Conservation (phyloP, 1,140 invertebrate genomes). For the Arion vulgaris region DNA sequence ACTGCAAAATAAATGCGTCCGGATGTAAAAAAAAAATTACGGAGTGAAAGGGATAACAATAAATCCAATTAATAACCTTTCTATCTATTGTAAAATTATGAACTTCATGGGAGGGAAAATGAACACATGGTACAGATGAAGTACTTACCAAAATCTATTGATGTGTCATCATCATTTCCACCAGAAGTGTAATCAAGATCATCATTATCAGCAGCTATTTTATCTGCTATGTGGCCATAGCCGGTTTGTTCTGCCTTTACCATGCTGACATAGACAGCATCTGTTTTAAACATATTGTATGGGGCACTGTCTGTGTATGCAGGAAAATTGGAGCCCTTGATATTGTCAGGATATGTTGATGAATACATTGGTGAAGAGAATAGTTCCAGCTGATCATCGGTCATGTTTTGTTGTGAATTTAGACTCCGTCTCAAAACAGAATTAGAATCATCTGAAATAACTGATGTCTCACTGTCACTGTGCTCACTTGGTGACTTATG, state of each 20-base stretch:
- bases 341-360: background rate
- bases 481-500: conserved; percentile 36
- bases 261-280: background rate
- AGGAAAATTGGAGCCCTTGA: background rate
- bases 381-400: conserved; percentile 36
- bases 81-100: no score
- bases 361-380: conserved; percentile 4
- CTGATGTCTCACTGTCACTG: conserved; percentile 35
- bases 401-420: conserved; percentile 32
- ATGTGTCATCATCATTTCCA: conserved; percentile 35
- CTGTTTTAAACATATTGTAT: conserved; percentile 2
- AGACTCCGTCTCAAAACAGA: background rate
- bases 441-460: conserved; percentile 31
- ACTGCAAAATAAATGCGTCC: no score
- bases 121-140: no score
- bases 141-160: conserved; percentile 37
- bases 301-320: background rate
- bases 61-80: no score
- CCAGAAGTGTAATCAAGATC: background rate
- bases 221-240: background rate
- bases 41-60: no score
- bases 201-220: conserved; percentile 4
- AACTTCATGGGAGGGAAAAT: no score
- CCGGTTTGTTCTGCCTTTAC: background rate
- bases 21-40: no score